Evolutionary conservation across 1,140 invertebrate species (phyloP).

Genomic region (Bombus breviceps): DNA sequence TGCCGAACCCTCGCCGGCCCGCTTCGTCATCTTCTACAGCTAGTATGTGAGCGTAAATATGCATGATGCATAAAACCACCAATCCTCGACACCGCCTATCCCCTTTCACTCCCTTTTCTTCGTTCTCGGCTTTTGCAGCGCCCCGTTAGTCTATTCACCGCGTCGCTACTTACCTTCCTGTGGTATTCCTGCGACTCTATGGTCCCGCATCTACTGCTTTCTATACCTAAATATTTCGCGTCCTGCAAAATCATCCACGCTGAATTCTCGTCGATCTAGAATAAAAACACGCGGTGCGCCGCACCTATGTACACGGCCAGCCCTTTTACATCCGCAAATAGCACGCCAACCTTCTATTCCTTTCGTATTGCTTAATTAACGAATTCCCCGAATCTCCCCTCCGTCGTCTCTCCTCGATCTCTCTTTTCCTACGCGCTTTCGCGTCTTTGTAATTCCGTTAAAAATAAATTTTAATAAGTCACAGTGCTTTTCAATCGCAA

Average conservation of each 20-base stretch:
- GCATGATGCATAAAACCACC: conserved; percentile 64
- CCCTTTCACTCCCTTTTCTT: conserved; percentile 6
- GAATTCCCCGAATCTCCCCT: conserved; percentile 13
- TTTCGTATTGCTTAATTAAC: conserved; percentile 24
- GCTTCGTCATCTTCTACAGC: conserved; percentile 37
- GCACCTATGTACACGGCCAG: background rate
- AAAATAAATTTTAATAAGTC: background rate
- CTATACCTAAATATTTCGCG: conserved; percentile 41
- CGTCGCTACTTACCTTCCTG: conserved; percentile 62
- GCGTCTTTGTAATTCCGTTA: background rate
- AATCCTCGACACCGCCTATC: conserved; percentile 43
- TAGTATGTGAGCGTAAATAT: conserved; percentile 72
- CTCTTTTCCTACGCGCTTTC: background rate
- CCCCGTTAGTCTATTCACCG: conserved; percentile 70
- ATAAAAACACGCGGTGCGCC: conserved; percentile 12
- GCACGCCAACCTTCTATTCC: background rate
- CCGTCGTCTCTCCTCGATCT: background rate
- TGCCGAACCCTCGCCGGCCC: conserved; percentile 22
- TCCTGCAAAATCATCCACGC: conserved; percentile 44
- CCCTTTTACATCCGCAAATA: background rate
- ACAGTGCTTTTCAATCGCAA: background rate
- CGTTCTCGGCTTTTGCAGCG: conserved; percentile 10
- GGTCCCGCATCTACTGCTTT: conserved; percentile 1
- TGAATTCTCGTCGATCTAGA: conserved; percentile 27
- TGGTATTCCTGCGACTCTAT: conserved; percentile 50